Evolutionary conservation across 2,797 vertebrate species (phyloP).

Genomic region (Microtus obscurus): DNA sequence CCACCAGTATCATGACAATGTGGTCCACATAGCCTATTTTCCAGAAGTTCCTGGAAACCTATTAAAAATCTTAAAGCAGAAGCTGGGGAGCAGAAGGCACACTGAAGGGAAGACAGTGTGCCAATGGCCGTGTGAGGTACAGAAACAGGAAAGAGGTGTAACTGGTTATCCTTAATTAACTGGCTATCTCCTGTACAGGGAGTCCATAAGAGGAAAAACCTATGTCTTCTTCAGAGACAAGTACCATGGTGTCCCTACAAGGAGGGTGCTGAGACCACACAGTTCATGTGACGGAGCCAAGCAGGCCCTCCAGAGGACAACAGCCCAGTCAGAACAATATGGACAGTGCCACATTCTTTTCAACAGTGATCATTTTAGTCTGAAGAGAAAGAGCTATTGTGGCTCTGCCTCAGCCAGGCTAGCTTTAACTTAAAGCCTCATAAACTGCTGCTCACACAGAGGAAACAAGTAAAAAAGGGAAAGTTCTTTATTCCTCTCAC

Average conservation of each 20-base stretch:
- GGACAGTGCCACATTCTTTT: constrained; percentile 76
- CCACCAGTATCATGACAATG: background rate
- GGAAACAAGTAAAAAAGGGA: background rate
- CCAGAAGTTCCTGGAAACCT: background rate
- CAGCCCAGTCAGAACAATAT: constrained; percentile 56
- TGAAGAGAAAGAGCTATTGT: constrained; percentile 74
- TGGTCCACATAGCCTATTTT: too few relatives aligned
- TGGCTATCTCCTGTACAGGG: background rate
- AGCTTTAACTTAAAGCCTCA: constrained; percentile 44
- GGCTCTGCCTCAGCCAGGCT: background rate
- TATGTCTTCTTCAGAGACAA: constrained; percentile 1
- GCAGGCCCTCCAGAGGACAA: constrained; percentile 49
- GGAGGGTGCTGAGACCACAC: background rate
- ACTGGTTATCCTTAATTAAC: background rate
- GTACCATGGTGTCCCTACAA: background rate
- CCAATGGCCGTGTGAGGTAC: background rate
- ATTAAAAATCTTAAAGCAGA: background rate
- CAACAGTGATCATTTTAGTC: constrained; percentile 68
- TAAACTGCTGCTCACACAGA: background rate
- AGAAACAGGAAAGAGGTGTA: background rate
- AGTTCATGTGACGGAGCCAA: constrained; percentile 53
- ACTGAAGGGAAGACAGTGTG: background rate
- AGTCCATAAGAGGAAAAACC: background rate
- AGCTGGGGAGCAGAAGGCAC: background rate
- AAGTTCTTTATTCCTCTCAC: background rate